Evolutionary conservation across 2,797 vertebrate genomes (phyloP).

Genomic region (Phaenicophaeus curvirostris): DNA sequence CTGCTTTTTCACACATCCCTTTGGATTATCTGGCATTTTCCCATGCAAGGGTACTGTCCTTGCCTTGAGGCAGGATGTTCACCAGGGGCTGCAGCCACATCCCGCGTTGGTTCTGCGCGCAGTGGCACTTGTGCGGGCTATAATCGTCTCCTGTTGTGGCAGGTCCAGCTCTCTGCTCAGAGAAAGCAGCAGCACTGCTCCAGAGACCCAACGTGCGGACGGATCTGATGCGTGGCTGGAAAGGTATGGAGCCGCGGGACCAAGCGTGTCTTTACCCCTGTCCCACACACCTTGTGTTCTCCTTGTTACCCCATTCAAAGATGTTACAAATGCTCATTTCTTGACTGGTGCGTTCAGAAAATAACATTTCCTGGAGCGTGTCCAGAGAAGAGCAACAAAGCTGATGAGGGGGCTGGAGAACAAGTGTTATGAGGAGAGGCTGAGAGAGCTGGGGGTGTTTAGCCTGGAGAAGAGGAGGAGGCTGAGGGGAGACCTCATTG

Average conservation of each 20-base stretch:
- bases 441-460: no score
- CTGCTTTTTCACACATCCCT: no score
- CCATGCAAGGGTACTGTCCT: neutral
- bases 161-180: neutral
- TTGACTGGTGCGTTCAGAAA: neutral
- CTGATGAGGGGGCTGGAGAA: no score
- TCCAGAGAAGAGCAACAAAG: no score
- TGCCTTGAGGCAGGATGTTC: neutral
- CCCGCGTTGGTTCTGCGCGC: neutral
- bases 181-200: neutral
- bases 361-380: no score
- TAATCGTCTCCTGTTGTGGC: neutral
- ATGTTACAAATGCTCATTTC: neutral
- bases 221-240: fast-evolving
- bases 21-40: neutral
- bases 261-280: neutral
- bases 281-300: neutral
- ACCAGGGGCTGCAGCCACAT: neutral
- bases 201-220: fast-evolving
- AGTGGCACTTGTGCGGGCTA: neutral
- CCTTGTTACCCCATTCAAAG: neutral
- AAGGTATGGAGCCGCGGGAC: neutral
- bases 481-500: no score
- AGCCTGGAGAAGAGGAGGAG: no score
- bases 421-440: no score